phyloP scores from a whole-genome alignment of 2,797 vertebrate genomes.

The Petrocephalus sullivani region DNA sequence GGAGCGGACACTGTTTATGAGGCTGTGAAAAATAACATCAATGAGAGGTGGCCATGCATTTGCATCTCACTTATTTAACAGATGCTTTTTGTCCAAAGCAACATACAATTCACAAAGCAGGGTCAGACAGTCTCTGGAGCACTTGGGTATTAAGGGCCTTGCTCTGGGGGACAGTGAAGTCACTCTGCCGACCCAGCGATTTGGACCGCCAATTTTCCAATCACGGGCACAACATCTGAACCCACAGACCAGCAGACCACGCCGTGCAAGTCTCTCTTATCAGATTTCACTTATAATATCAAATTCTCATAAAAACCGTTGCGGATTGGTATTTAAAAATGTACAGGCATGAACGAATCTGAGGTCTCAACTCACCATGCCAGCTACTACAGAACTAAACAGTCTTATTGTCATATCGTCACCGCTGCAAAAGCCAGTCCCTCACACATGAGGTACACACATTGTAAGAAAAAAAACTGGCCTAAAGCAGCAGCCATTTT shows the following conservation, averaged over 20 bases:
- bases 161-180: not conserved
- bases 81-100: not conserved
- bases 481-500: not conserved
- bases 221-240: not conserved
- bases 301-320: not conserved
- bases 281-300: not conserved
- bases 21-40: not conserved
- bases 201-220: not conserved
- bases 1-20: not conserved
- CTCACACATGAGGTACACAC: not conserved
- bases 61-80: not conserved
- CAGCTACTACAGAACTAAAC: not conserved
- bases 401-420: not conserved
- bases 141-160: not conserved
- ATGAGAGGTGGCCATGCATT: not conserved
- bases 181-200: not conserved
- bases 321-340: not conserved
- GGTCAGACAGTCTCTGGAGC: not conserved
- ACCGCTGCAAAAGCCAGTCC: not conserved
- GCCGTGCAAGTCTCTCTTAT: not conserved
- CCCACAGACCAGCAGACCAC: not conserved
- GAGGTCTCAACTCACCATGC: not conserved
- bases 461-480: not conserved
- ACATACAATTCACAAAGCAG: not conserved
- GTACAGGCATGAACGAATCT: not conserved